Evolutionary conservation across 2,113 vertebrate genomes (phyloP), one percentile per base, ranked within the genome.

Genomic region (Tor tambroides): DNA sequence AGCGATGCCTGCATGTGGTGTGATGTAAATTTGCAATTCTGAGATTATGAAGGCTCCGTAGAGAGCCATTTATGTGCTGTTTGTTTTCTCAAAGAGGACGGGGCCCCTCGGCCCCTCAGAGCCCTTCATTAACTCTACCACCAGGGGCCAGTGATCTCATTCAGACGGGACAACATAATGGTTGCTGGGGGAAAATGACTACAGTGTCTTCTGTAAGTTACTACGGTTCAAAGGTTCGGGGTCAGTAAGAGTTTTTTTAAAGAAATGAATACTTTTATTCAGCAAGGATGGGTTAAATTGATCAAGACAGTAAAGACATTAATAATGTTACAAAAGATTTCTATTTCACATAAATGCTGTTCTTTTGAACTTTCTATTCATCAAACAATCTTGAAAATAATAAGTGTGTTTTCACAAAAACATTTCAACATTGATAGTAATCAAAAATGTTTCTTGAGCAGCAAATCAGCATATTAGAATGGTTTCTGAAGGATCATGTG

Each of bases 111-210:
- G 38, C 38, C 54, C 85, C 59, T 43, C 75, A 80, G 56, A 49
- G 75, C 30, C 72, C n/a, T 59, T 49, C 71, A 80, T 89, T 90
- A 87, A 86, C 67, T 86, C 79, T 38, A 61, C 61, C 46, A 69
- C 49, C 81, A 49, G 71, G 65, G 43, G 63, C 38, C 67, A 21
- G 30, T 38, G 65, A 82, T 77, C 78, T 87, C 85, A 87, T 83
- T 76, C 56, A 80, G 51, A 46, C 32, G 28, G 30, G 54, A 69
- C 67, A 30, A 21, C 56, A 83, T 26, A 35, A 71, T 4, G 15
- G 30, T 19, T 69, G 67, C 67, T 71, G 3, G 30, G 65, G 28
- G 28, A 1, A 67, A 32, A 17, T 19, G 3, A 4, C 17, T 69
- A 10, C 17, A 8, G 38, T 38, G 3, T 38, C 69, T 72, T 38